Evolutionary conservation across 2,888 invertebrate species (phyloP).

Genomic region (Drosophila stalkeri): DNA sequence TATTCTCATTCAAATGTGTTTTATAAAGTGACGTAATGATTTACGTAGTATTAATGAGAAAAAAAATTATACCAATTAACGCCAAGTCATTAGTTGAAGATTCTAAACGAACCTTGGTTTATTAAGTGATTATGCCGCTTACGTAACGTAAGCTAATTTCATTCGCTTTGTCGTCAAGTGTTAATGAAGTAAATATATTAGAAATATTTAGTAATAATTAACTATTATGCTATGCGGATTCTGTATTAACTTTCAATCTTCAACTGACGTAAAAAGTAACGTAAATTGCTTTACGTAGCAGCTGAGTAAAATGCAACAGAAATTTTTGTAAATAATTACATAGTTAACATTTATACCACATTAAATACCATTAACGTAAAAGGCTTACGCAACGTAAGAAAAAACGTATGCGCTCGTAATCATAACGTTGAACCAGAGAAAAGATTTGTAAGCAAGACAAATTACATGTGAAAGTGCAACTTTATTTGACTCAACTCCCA

Average conservation of each 20-base stretch:
- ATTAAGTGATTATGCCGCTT: background rate
- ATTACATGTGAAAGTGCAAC: conserved; percentile 50
- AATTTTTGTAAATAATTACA: background rate
- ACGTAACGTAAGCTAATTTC: background rate
- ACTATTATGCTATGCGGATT: no score
- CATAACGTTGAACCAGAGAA: conserved; percentile 1
- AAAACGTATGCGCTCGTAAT: background rate
- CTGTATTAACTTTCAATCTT: background rate
- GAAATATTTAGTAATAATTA: background rate
- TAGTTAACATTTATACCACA: background rate
- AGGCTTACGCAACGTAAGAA: conserved; percentile 10
- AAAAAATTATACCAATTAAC: background rate
- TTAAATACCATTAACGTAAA: conserved; percentile 13
- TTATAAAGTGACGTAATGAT: conserved; percentile 4
- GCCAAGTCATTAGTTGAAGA: background rate
- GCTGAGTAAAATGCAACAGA: background rate
- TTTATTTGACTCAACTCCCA: conserved; percentile 42
- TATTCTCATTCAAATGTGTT: conserved; percentile 1
- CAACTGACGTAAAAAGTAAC: background rate
- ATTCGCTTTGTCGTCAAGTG: background rate
- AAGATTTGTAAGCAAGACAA: conserved; percentile 29
- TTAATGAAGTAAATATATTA: background rate
- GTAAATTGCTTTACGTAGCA: background rate
- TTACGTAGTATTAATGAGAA: background rate
- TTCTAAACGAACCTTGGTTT: background rate